Evolutionary conservation across 1,140 invertebrate species (phyloP), one percentile per base, ranked within the genome.

Genomic region (Neodiprion fabricii): DNA sequence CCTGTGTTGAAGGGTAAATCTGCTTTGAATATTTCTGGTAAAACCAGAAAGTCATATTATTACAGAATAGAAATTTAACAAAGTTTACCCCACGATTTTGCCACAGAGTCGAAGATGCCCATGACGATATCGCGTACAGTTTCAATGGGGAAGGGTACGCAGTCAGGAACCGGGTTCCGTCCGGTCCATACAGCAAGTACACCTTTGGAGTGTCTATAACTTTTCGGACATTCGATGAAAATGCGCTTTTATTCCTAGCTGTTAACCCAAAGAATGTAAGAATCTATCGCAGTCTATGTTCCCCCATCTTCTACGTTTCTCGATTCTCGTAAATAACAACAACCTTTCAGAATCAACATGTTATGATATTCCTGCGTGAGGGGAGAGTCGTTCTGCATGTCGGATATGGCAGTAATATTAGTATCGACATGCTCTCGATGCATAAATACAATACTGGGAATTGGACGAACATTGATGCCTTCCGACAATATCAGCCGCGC

Each of bases 181-280:
- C 90, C 14, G 90, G 90, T 73, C 91, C 91, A 1, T 93, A 95
- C 80, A 92, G 93, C 78, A 91, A 92, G 81, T 91, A 93, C 79
- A 90, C 92, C 12, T 96, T 96, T 84, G 93, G 92, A 61, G 90
- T 98, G 1, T 92, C 92, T 14, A 90, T 98, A 67, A 93, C 91
- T 76, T 97, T 98, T 85, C 91, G 92, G 75, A 97, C 96, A 0
- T 94, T 94, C 78, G 96, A 98, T 87, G 94, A 97, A 83, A 93
- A 98, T 87, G 95, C 96, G 2, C 85, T 97, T 8, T 89, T 98
- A 0, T 97, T 98, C 83, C 88, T 97, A 61, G 93, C 95, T 40
- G 91, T 93, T 12, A 95, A 96, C 85, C 90, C 90, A 74, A 88
- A 89, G 14, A 92, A 92, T 77, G 92, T 92, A 81, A 88, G 85